Evolutionary conservation across 2,113 vertebrate genomes (phyloP), one percentile per base, ranked within the genome.

Genomic region (Tylochromis polylepis): DNA sequence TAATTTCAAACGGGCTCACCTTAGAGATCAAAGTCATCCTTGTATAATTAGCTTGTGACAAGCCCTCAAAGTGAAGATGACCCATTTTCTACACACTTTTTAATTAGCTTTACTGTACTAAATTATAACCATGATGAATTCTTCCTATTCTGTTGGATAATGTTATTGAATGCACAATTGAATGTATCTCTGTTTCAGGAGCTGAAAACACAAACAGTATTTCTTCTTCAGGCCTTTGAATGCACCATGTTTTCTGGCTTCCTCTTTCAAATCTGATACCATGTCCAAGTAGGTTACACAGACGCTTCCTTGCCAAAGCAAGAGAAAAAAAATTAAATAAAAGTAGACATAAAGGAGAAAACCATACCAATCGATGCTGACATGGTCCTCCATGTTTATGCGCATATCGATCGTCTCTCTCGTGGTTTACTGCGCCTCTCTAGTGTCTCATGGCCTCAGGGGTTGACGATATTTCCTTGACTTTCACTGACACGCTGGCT

Each of bases 71-170:
- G 82, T 62, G 87, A 87, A 27, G 82, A 85, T 91, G 95, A 93
- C 95, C 95, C 87, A 95, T 91, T 95, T 95, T 49, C 53, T 18
- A 34, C 29, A 46, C 62, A 27, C 79, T 81, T 87, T 94, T 91
- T 89, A 93, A 95, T 93, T 93, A 93, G 93, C 90, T 83, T 62
- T 77, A 93, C 90, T 91, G 90, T 93, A 89, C 85, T 91, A 92
- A 90, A 92, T 94, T 90, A 89, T 43, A 87, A 53, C 27, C 38
- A 2, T 82, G 53, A 88, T 78, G 8, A 92, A 87, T 90, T 85
- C 56, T 79, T 92, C 87, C 81, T 41, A 36, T 81, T 89, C 77
- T 84, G 75, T 85, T 20, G 85, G 14, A 87, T 77, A 31, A 67
- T 83, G 85, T 84, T 9, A 60, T 77, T 88, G 56, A 90, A 90